phyloP scores from a whole-genome alignment of 2,888 invertebrate species.

The Agrenia bidenticulata region DNA sequence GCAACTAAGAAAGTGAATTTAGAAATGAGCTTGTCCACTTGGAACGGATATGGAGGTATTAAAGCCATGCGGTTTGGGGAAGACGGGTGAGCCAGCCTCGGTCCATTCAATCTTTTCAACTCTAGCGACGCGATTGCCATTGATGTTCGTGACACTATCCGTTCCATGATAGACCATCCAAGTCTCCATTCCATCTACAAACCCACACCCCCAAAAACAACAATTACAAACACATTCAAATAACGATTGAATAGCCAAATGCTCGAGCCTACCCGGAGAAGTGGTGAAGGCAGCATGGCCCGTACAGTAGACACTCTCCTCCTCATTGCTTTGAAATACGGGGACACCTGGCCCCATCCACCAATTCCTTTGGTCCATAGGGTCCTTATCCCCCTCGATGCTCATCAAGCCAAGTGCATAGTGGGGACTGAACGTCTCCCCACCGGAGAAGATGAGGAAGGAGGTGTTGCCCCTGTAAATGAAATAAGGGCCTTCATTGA shows the following conservation, averaged over 20 bases:
- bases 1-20: no score
- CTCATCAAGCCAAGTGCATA: constrained; percentile 34
- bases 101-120: neutral
- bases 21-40: neutral
- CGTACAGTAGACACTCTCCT: constrained; percentile 20
- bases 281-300: constrained; percentile 24
- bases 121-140: neutral
- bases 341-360: neutral
- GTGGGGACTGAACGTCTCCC: constrained; percentile 30
- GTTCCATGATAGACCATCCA: neutral
- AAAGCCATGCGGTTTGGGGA: neutral
- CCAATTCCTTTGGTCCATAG: constrained; percentile 31
- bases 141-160: neutral
- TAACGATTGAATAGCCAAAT: no score
- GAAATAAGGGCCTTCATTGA: constrained; percentile 17
- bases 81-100: neutral
- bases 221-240: no score
- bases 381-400: constrained; percentile 27
- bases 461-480: constrained; percentile 7
- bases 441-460: constrained; percentile 30
- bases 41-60: neutral
- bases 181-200: neutral
- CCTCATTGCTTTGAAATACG: constrained; percentile 26
- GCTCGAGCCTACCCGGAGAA: constrained; percentile 28
- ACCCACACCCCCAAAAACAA: no score